phyloP scores from a whole-genome alignment of 2,888 invertebrate genomes.

The Machimus atricapillus region DNA sequence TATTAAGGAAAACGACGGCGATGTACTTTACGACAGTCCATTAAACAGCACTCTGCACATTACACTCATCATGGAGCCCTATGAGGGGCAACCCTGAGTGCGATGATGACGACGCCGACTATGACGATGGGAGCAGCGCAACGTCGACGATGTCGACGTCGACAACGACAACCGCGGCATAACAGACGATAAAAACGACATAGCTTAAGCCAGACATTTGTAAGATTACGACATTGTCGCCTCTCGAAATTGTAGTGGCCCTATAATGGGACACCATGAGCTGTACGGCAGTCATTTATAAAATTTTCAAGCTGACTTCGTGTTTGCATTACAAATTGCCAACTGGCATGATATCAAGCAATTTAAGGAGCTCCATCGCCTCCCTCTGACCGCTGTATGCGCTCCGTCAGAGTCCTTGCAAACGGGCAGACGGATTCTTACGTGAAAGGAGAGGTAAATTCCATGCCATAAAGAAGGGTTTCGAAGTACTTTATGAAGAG shows the following conservation, averaged over 20 bases:
- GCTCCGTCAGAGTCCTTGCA: background rate
- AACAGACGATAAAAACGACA: slow-evolving; percentile 13
- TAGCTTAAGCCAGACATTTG: slow-evolving; percentile 18
- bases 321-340: slow-evolving; percentile 38
- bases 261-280: slow-evolving; percentile 23
- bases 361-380: background rate
- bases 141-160: background rate
- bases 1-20: slow-evolving; percentile 28
- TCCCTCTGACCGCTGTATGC: background rate
- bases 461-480: background rate
- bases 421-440: background rate
- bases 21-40: slow-evolving; percentile 37
- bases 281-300: slow-evolving; percentile 9
- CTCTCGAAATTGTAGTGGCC: background rate
- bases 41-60: slow-evolving; percentile 36
- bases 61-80: background rate
- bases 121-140: too few relatives aligned
- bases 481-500: background rate
- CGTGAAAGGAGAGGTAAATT: background rate
- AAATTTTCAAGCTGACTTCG: slow-evolving; percentile 26
- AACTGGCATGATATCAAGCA: slow-evolving; percentile 27
- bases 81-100: background rate
- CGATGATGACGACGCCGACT: background rate
- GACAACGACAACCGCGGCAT: background rate
- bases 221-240: slow-evolving; percentile 30